Conservation (phyloP, 2,888 invertebrate species). For the Drosophila mettleri region DNA sequence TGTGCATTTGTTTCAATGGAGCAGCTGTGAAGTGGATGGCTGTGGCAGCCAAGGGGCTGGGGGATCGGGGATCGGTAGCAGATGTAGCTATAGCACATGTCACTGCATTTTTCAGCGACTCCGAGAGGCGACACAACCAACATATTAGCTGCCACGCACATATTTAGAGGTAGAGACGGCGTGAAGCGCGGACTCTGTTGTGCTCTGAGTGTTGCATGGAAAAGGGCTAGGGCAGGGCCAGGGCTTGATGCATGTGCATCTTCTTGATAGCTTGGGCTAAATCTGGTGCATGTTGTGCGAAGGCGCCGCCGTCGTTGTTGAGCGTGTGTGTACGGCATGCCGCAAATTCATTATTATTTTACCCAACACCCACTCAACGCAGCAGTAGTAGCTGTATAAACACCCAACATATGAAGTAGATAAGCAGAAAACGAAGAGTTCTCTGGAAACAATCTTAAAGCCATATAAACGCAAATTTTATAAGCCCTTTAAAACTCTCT, state of each 20-base stretch:
- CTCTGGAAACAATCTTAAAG: slow-evolving; percentile 14
- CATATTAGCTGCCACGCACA: slow-evolving; percentile 76
- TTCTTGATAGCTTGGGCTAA: slow-evolving; percentile 71
- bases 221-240: slow-evolving; percentile 7
- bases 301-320: slow-evolving; percentile 51
- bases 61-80: slow-evolving; percentile 14
- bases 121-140: slow-evolving; percentile 71
- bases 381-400: slow-evolving; percentile 44
- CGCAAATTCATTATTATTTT: slow-evolving; percentile 80
- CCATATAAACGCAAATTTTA: neutral
- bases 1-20: slow-evolving; percentile 69
- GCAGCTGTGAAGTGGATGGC: slow-evolving; percentile 16
- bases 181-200: slow-evolving; percentile 15
- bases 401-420: slow-evolving; percentile 52
- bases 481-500: slow-evolving; percentile 4
- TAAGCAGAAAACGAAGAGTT: slow-evolving; percentile 33
- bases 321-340: slow-evolving; percentile 77
- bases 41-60: neutral
- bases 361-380: slow-evolving; percentile 40
- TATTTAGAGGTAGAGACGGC: slow-evolving; percentile 17
- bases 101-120: slow-evolving; percentile 79
- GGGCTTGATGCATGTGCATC: slow-evolving; percentile 70
- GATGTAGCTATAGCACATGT: slow-evolving; percentile 73
- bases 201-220: slow-evolving; percentile 17
- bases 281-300: slow-evolving; percentile 71